Evolutionary conservation across 2,113 vertebrate species (phyloP), one percentile per base, ranked within the genome.

Genomic region (Esox niger): DNA sequence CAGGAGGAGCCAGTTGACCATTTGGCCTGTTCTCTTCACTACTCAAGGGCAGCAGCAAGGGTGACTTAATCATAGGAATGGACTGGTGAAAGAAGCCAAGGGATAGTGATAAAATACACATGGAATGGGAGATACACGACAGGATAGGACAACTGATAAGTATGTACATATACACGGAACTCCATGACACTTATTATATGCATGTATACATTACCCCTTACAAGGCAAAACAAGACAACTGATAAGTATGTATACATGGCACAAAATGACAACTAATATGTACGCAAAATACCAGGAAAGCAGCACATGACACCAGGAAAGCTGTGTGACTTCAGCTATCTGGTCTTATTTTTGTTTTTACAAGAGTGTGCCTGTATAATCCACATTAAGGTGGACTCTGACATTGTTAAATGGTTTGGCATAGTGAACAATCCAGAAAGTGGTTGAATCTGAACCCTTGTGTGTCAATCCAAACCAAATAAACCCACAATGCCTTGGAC

Each of bases 1-100:
- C 52, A 82, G 82, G 43, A 60, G 78, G 82, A 6, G 78, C 77
- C 47, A 74, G 25, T 73, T 5, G 21, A 31, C 27, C 59, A 21
- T 27, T 1, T 6, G 2, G 52, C 15, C 32, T 69, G 27, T 1
- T 65, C 33, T 2, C 9, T 65, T 21, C 49, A 59, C 6, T 20
- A 47, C 31, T 49, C 3, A 47, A 15, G 3, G 17, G 6, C n/a
- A n/a, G 26, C 6, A 64, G 6, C 15, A 25, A 57, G 9, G n/a
- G 55, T 26, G 25, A 5, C 7, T 56, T 25, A 8, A 23, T 25
- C 21, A 23, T 26, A 25, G 54, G 25, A 13, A 49, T 49, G 17
- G 7, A 49, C n/a, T 20, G 47, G 47, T 4, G 47, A 21, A 20
- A 6, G n/a, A 49, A 13, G 1, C 47, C 21, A 9, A 8, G 47